These are phyloP conservation scores for Sphecodes monilicornis DNA, from an alignment of 2,888 invertebrate genomes.

Conservation along the genomic window DNA sequence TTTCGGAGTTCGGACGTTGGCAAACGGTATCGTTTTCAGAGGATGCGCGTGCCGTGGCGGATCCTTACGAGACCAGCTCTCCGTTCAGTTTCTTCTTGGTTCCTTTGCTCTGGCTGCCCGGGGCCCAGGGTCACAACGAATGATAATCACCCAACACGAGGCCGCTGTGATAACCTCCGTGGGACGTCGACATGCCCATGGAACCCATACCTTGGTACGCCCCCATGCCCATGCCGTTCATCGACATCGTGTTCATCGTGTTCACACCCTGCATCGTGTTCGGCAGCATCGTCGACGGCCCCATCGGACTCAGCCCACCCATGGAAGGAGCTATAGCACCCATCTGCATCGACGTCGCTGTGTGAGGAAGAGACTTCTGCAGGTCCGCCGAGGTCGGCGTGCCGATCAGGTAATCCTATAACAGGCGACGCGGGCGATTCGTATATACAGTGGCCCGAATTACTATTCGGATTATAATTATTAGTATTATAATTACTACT, in stretches of 20 bases:
- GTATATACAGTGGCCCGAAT: too few species aligned
- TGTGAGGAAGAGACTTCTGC: slow-evolving; percentile 82
- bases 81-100: slow-evolving; percentile 81
- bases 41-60: slow-evolving; percentile 1
- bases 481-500: too few species aligned
- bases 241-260: slow-evolving; percentile 83
- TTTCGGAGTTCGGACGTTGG: background rate
- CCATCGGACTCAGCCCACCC: slow-evolving; percentile 83
- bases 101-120: slow-evolving; percentile 79
- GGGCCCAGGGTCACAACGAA: slow-evolving; percentile 84
- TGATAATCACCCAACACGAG: slow-evolving; percentile 83
- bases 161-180: slow-evolving; percentile 81
- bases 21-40: background rate
- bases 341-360: slow-evolving; percentile 83
- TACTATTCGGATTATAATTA: too few species aligned
- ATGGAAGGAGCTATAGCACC: slow-evolving; percentile 82
- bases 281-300: slow-evolving; percentile 82
- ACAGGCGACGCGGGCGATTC: slow-evolving; percentile 30
- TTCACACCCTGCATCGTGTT: slow-evolving; percentile 83
- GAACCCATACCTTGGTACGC: slow-evolving; percentile 83
- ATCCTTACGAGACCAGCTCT: slow-evolving; percentile 20
- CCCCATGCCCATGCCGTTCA: slow-evolving; percentile 83
- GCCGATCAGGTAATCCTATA: slow-evolving; percentile 82
- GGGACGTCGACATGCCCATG: slow-evolving; percentile 82
- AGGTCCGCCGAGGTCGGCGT: slow-evolving; percentile 81